phyloP scores from a whole-genome alignment of 2,888 invertebrate genomes.

The Meloe dianella region DNA sequence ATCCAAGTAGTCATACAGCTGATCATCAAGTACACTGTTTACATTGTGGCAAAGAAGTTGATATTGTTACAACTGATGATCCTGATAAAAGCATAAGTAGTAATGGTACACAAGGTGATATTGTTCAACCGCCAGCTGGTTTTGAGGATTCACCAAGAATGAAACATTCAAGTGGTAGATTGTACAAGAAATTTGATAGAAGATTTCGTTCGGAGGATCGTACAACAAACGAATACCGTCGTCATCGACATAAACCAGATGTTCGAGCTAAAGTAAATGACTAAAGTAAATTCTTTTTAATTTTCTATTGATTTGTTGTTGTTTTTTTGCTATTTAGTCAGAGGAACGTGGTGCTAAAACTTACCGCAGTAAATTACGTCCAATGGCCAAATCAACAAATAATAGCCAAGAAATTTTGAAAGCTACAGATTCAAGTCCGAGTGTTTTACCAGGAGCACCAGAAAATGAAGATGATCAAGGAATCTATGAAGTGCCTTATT shows the following conservation, averaged over 20 bases:
- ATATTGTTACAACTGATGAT: constrained; percentile 57
- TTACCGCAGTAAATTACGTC: constrained; percentile 61
- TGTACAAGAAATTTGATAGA: constrained; percentile 82
- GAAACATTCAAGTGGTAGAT: constrained; percentile 58
- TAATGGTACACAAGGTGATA: constrained; percentile 61
- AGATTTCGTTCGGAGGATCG: constrained; percentile 72
- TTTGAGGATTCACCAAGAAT: constrained; percentile 82
- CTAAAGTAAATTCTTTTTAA: background rate
- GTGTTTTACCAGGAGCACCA: constrained; percentile 61
- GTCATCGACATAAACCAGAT: constrained; percentile 71
- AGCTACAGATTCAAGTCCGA: constrained; percentile 71
- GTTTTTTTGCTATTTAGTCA: constrained; percentile 59
- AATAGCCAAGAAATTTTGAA: constrained; percentile 72
- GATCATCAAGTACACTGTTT: constrained; percentile 71
- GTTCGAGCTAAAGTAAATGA: constrained; percentile 78
- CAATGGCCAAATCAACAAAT: constrained; percentile 74
- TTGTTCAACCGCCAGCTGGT: constrained; percentile 87
- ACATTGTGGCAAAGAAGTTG: constrained; percentile 81
- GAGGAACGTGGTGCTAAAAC: constrained; percentile 75
- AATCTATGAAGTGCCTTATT: constrained; percentile 77
- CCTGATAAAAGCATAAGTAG: constrained; percentile 47
- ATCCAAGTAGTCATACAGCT: constrained; percentile 67
- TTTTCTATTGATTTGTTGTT: background rate
- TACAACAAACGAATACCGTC: constrained; percentile 79
- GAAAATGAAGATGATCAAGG: constrained; percentile 73